Base-by-base conservation (phyloP, 1,140 invertebrate genomes). In the Acromyrmex heyeri region DNA sequence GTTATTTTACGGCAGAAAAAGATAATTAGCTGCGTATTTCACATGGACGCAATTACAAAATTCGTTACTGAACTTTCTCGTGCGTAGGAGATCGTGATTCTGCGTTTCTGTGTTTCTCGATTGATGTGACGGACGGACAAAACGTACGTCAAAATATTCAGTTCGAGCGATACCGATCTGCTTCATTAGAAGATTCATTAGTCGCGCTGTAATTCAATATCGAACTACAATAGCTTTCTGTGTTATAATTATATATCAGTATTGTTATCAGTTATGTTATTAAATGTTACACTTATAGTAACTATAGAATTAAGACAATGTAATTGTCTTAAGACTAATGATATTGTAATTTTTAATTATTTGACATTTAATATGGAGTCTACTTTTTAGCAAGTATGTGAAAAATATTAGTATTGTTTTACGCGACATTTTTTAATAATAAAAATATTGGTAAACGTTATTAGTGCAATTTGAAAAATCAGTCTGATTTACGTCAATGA, bases 31-130 rank as follows among this genome's bases (percentile, higher is more conserved):
- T 10, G 38, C 27, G 44, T 79, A 16, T 69, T 48, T 78, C 21
- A 21, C 10, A n/a, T 8, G 24, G 48, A 18, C n/a, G 77, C 10
- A 61, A 62, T 75, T 76, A 83, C 59, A 83, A 76, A 76, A 83
- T 83, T 83, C 27, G 69, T 73, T 76, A 75, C 21, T 30, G 67
- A 12, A 12, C 16, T 59, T 83, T 4, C 21, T 53, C 27, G 62
- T 55, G 8, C 48, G 27, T 24, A n/a, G 14, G 3, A 48, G 76
- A 79, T 67, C 4, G 14, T 14, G 27, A 34, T 67, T 3, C 14
- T n/a, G 61, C n/a, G n/a, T 34, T 34, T 34, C 30, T 24, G n/a
- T 61, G 27, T 21, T 24, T 5, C 38, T 69, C 65, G 27, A 79
- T 79, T 67, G 12, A 53, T n/a, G 8, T 69, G 48, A 79, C 8